These are phyloP conservation scores for Hirtodrosophila cameraria DNA, from an alignment of 2,888 invertebrate genomes.

Conservation along the genomic window DNA sequence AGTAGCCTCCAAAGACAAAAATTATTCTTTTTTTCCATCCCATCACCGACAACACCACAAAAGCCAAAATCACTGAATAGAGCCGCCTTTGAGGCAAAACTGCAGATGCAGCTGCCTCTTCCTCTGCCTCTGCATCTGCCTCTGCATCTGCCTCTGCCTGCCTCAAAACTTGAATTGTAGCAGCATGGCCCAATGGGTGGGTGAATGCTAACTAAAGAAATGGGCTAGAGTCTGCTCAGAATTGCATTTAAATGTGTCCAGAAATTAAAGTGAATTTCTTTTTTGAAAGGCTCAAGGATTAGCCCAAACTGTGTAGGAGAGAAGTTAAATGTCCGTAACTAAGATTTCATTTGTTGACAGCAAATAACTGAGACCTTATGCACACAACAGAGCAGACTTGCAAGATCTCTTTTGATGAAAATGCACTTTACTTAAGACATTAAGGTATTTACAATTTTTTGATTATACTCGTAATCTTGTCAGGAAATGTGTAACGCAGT, in stretches of 20 bases:
- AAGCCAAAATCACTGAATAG: slow-evolving; percentile 53
- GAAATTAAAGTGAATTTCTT: slow-evolving; percentile 27
- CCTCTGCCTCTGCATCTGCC: slow-evolving; percentile 45
- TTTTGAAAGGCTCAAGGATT: slow-evolving; percentile 13
- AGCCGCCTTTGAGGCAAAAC: slow-evolving; percentile 47
- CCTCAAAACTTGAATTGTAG: slow-evolving; percentile 33
- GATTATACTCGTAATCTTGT: too few species aligned
- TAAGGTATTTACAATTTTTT: not conserved
- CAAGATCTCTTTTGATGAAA: not conserved
- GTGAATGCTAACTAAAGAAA: too few species aligned
- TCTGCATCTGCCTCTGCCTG: slow-evolving; percentile 31
- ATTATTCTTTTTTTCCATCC: slow-evolving; percentile 44
- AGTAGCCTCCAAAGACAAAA: slow-evolving; percentile 52
- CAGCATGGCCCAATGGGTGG: not conserved
- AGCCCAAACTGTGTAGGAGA: slow-evolving; percentile 19
- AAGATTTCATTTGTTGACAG: slow-evolving; percentile 1
- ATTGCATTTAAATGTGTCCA: slow-evolving; percentile 37
- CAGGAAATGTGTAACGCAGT: too few species aligned
- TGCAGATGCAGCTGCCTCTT: slow-evolving; percentile 39
- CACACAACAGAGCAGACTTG: slow-evolving; percentile 21
- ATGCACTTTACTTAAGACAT: not conserved
- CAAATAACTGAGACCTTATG: slow-evolving; percentile 17
- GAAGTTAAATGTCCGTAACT: slow-evolving; percentile 11
- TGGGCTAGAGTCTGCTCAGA: not conserved
- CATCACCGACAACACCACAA: slow-evolving; percentile 40